phyloP scores from a whole-genome alignment of 1,140 invertebrate genomes.

The Phenacoccus solenopsis region DNA sequence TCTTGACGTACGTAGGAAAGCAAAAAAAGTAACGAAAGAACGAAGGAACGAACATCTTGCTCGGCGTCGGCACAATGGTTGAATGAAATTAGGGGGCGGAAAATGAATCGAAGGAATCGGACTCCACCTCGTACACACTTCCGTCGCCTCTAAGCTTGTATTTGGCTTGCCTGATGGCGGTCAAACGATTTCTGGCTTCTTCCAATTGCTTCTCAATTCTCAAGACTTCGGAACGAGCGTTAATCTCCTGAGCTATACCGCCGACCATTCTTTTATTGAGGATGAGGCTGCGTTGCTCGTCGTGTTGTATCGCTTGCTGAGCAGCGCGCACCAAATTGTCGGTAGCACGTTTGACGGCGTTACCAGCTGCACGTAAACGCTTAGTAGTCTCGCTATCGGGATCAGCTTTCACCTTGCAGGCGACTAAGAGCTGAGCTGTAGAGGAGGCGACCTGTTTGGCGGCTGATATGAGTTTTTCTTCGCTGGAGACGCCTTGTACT shows the following conservation, averaged over 20 bases:
- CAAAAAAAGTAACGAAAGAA: too few species aligned
- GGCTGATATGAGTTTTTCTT: slow-evolving; percentile 91
- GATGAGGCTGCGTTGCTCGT: slow-evolving; percentile 79
- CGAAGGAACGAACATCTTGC: too few species aligned
- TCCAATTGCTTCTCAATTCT: slow-evolving; percentile 87
- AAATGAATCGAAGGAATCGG: slow-evolving; percentile 30
- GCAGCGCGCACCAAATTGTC: slow-evolving; percentile 92
- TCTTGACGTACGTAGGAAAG: too few species aligned
- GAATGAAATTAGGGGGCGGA: too few species aligned
- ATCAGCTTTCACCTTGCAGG: slow-evolving; percentile 96
- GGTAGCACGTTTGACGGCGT: slow-evolving; percentile 93
- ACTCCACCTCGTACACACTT: slow-evolving; percentile 41
- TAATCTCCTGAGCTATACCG: slow-evolving; percentile 84
- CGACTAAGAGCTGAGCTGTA: slow-evolving; percentile 91
- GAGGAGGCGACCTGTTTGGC: slow-evolving; percentile 95
- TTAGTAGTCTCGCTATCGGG: slow-evolving; percentile 85
- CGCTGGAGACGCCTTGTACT: slow-evolving; percentile 85
- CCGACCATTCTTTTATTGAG: slow-evolving; percentile 85
- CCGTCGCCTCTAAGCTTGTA: slow-evolving; percentile 49
- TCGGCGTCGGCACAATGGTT: too few species aligned
- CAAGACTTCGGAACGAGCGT: slow-evolving; percentile 72
- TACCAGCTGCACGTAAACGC: slow-evolving; percentile 82
- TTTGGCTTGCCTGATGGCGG: slow-evolving; percentile 69
- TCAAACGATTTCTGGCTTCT: slow-evolving; percentile 78
- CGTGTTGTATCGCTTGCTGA: slow-evolving; percentile 79